A percentile compares a stretch with the other conserved stretches of the same genome.
phyloP scores from a whole-genome alignment of 2,113 vertebrate species.

The Mustelus asterias region DNA sequence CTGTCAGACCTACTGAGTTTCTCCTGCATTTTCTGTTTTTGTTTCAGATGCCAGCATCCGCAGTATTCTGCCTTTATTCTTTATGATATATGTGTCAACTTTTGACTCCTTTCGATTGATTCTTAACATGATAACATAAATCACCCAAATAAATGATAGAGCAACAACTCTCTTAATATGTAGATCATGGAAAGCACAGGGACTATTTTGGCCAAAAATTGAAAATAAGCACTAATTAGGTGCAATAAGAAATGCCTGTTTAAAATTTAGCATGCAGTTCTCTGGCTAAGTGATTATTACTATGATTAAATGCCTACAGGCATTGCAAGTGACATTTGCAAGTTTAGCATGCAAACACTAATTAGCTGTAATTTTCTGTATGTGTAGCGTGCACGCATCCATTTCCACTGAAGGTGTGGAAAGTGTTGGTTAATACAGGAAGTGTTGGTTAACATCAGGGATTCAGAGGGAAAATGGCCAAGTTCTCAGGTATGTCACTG shows the following conservation, averaged over 20 bases:
- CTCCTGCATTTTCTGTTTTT: no score
- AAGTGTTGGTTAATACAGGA: not conserved
- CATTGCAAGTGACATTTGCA: not conserved
- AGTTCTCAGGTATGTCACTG: not conserved
- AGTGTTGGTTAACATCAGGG: not conserved
- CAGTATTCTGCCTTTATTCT: not conserved
- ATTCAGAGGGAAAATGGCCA: not conserved
- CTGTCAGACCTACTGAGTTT: no score
- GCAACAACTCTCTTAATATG: not conserved
- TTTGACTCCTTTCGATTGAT: not conserved
- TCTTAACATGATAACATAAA: not conserved
- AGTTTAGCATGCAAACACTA: not conserved
- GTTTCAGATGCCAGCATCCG: no score
- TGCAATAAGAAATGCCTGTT: not conserved
- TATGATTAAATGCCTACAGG: not conserved
- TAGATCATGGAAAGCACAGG: not conserved
- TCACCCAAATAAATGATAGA: not conserved
- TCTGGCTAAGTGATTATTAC: not conserved
- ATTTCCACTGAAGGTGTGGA: not conserved
- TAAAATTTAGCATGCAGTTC: not conserved
- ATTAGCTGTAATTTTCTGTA: not conserved
- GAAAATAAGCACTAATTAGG: not conserved
- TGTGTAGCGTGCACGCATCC: not conserved
- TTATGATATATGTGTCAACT: not conserved
- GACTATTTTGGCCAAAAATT: not conserved